phyloP scores from a whole-genome alignment of 2,888 invertebrate species.

The Papilio demoleus region DNA sequence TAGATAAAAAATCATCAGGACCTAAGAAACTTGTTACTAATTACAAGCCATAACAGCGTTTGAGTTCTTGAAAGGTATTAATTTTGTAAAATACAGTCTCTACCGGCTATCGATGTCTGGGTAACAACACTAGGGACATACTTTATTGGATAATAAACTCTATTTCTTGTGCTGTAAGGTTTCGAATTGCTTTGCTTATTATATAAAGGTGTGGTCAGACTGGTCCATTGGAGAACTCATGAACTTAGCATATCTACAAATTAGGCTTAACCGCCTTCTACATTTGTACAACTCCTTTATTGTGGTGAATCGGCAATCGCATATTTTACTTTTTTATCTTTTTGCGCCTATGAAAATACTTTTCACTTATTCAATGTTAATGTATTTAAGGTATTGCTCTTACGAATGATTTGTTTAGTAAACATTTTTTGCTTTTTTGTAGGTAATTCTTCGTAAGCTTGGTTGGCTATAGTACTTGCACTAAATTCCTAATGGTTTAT shows the following conservation, averaged over 20 bases:
- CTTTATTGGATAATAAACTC: constrained; percentile 4
- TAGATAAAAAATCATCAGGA: constrained; percentile 44
- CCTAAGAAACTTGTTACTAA: constrained; percentile 48
- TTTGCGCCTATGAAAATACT: not conserved
- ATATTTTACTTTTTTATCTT: constrained; percentile 20
- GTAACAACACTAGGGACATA: constrained; percentile 3
- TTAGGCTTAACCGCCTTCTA: constrained; percentile 39
- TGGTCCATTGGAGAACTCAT: constrained; percentile 30
- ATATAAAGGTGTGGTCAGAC: constrained; percentile 31
- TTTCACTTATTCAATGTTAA: constrained; percentile 23
- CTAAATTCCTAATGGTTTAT: not conserved
- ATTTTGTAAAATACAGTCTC: constrained; percentile 46
- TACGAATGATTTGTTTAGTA: not conserved
- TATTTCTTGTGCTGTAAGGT: not conserved
- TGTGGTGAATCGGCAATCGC: constrained; percentile 7
- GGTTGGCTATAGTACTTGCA: not conserved
- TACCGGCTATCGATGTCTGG: constrained; percentile 34
- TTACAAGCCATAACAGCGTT: constrained; percentile 48
- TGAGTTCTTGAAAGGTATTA: constrained; percentile 47
- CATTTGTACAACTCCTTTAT: constrained; percentile 36
- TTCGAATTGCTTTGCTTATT: not conserved
- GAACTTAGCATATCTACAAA: constrained; percentile 41
- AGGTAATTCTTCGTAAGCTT: not conserved
- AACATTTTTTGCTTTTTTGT: constrained; percentile 6
- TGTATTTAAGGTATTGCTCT: constrained; percentile 13